Conservation (phyloP, 2,113 vertebrate species). For the Mesoclemmys tuberculata region DNA sequence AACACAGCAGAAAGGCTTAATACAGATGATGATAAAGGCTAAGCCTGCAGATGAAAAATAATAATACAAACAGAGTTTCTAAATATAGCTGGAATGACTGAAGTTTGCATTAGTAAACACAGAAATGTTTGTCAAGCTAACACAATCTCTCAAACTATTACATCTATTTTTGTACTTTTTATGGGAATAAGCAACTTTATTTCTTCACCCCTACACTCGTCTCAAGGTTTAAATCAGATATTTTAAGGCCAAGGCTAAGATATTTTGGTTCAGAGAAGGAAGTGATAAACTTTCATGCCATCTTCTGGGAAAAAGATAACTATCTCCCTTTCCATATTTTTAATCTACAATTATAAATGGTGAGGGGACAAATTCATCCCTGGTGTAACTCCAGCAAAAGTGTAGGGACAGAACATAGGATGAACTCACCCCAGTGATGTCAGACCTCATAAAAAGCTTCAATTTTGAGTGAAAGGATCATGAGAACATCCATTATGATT, state of each 20-base stretch:
- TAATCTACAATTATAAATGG: background rate
- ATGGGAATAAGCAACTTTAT: background rate
- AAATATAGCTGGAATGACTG: background rate
- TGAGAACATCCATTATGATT: background rate
- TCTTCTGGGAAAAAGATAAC: background rate
- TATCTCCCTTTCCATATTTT: background rate
- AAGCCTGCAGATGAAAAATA: background rate
- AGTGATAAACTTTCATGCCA: background rate
- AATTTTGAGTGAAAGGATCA: background rate
- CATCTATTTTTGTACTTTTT: background rate
- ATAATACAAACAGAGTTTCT: background rate
- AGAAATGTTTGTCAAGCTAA: background rate
- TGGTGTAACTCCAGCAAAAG: background rate
- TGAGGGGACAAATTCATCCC: background rate
- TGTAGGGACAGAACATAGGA: background rate
- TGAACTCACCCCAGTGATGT: background rate
- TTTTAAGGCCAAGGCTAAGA: background rate
- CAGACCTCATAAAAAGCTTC: background rate
- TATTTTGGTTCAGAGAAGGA: background rate
- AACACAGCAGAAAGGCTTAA: background rate
- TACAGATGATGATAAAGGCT: background rate
- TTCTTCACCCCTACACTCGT: background rate
- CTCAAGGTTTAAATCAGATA: slow-evolving; percentile 2
- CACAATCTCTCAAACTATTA: background rate
- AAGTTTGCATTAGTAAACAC: background rate